These are phyloP conservation scores for Drosophila melanogaster DNA, from an alignment of 1,140 invertebrate genomes.

Conservation along the genomic window Release_6_plus_ISO1_MT NT_033777.3:30962001-30962500, in stretches of 20 bases:
- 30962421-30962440: too few relatives aligned
- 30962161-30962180: background rate
- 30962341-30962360: background rate
- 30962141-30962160: slow-evolving; percentile 34
- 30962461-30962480: too few relatives aligned
- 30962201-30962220: slow-evolving; percentile 53
- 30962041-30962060: background rate
- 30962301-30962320: background rate
- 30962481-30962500: too few relatives aligned
- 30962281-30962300: slow-evolving; percentile 1
- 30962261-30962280: background rate
- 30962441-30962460: background rate
- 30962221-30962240: slow-evolving; percentile 3
- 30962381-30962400: background rate
- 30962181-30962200: slow-evolving; percentile 49
- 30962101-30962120: slow-evolving; percentile 30
- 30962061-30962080: background rate
- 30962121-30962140: slow-evolving; percentile 54
- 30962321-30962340: background rate
- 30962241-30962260: background rate
- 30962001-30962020: slow-evolving; percentile 1
- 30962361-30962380: background rate
- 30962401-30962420: background rate
- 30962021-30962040: too few relatives aligned
- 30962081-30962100: background rate